These are phyloP conservation scores for Scophthalmus maximus DNA, from an alignment of 2,113 vertebrate genomes.

Conservation along the genomic window DNA sequence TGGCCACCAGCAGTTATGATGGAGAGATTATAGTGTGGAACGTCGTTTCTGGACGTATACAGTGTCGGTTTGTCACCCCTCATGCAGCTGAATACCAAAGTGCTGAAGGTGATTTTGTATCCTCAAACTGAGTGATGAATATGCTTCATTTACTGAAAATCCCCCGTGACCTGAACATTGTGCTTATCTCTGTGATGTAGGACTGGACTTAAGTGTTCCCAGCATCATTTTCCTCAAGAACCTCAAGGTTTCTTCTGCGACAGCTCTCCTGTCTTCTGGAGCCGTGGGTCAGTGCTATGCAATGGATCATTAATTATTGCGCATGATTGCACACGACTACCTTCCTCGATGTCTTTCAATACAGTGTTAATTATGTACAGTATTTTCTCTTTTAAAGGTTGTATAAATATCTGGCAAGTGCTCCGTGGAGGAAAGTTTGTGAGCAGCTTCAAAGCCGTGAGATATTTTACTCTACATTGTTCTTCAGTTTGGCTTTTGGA, in stretches of 20 bases:
- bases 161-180: background rate
- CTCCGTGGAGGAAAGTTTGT: conserved; percentile 60
- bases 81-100: conserved; percentile 21
- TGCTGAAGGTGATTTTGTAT: conserved; percentile 53
- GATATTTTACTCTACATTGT: conserved; percentile 45
- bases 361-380: conserved; percentile 33
- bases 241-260: conserved; percentile 44
- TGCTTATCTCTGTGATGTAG: conserved; percentile 40
- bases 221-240: conserved; percentile 76
- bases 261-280: conserved; percentile 76
- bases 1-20: conserved; percentile 81
- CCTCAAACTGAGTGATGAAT: background rate
- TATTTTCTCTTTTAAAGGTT: conserved; percentile 61
- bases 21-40: conserved; percentile 85
- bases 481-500: conserved; percentile 14
- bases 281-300: conserved; percentile 67
- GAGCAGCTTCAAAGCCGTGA: conserved; percentile 81
- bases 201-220: conserved; percentile 69
- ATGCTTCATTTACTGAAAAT: background rate
- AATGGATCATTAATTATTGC: background rate
- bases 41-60: conserved; percentile 76
- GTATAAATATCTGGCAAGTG: conserved; percentile 82
- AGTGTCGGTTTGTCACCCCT: conserved; percentile 65
- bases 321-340: conserved; percentile 25
- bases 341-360: conserved; percentile 3